Percentiles rank a stretch among this genome's conserved stretches.
Evolutionary conservation across 2,888 invertebrate genomes (phyloP).

Genomic region (Drosophila vallismaia): DNA sequence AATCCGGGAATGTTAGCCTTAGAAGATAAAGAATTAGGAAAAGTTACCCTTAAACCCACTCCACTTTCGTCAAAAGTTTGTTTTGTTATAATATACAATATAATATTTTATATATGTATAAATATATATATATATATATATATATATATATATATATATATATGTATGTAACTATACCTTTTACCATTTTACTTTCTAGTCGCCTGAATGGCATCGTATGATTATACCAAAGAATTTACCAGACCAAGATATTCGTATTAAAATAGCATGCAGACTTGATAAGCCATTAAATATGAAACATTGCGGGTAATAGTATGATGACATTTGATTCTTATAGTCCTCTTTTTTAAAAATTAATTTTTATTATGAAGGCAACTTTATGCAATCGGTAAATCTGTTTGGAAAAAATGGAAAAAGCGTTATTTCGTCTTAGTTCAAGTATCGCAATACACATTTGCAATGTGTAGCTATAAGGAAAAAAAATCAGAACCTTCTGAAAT

Average conservation of each 20-base stretch:
- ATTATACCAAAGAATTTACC: conserved; percentile 96
- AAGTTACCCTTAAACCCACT: conserved; percentile 94
- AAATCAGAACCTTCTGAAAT: conserved; percentile 99
- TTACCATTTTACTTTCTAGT: conserved; percentile 84
- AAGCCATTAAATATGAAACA: conserved; percentile 99
- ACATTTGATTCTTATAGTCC: background rate
- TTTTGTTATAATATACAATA: background rate
- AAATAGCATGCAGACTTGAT: conserved; percentile 99
- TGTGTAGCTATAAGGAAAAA: conserved; percentile 99
- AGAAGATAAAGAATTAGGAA: conserved; percentile 99
- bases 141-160: too few species aligned
- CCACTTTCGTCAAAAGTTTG: conserved; percentile 93
- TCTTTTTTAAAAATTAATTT: background rate
- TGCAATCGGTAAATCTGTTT: conserved; percentile 97
- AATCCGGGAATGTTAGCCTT: conserved; percentile 98
- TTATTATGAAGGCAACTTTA: conserved; percentile 89
- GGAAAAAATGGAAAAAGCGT: conserved; percentile 99
- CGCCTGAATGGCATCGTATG: conserved; percentile 99
- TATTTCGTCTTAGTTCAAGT: conserved; percentile 99
- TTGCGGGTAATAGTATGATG: conserved; percentile 89
- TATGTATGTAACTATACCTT: too few species aligned
- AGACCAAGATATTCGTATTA: conserved; percentile 98
- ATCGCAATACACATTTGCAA: conserved; percentile 99
- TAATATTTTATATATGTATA: background rate
- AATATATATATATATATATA: too few species aligned